Evolutionary conservation across 2,113 vertebrate species (phyloP), one percentile per base, ranked within the genome.

Genomic region (Bettongia penicillata): DNA sequence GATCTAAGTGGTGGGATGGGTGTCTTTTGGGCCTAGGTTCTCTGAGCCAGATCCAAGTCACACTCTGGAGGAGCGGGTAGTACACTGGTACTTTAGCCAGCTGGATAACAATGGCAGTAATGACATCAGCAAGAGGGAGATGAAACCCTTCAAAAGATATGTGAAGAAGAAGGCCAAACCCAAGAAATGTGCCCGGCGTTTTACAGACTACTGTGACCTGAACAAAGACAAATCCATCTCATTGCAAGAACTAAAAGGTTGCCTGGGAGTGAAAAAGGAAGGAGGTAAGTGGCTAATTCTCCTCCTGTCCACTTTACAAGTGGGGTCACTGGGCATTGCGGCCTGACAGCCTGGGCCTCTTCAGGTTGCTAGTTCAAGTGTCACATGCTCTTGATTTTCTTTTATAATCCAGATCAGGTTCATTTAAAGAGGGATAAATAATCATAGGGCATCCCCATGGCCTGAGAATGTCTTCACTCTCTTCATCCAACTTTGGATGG

Each of bases 111-210:
- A 99, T 93, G 98, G 99, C 98, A 99, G 99, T 98, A 99, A 98
- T 0, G 99, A 99, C 98, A 99, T 99, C 96, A 99, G 99, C 98
- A 99, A 99, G 98, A 99, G 99, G 93, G 99, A 99, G 97, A 99
- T 99, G 96, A 99, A 99, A 97, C 99, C 99, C 28, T 99, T 99
- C 97, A 99, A 99, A 98, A 99, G 99, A 94, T 99, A 99, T 0
- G 99, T 99, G 94, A 99, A 99, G 99, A 99, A 99, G 98, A 99
- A 99, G 99, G 99, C 99, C 97, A 99, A 99, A 97, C 99, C 99
- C 97, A 99, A 99, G 99, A 99, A 99, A 98, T 99, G 99, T 9
- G 99, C 99, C 90, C 99, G 99, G 95, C 99, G 99, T 94, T 99
- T 99, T 98, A 99, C 98, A 0, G 99, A 99, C 98, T 99, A 99